These are phyloP conservation scores for Scomber japonicus DNA, from an alignment of 2,113 vertebrate genomes.

Conservation along the genomic window DNA sequence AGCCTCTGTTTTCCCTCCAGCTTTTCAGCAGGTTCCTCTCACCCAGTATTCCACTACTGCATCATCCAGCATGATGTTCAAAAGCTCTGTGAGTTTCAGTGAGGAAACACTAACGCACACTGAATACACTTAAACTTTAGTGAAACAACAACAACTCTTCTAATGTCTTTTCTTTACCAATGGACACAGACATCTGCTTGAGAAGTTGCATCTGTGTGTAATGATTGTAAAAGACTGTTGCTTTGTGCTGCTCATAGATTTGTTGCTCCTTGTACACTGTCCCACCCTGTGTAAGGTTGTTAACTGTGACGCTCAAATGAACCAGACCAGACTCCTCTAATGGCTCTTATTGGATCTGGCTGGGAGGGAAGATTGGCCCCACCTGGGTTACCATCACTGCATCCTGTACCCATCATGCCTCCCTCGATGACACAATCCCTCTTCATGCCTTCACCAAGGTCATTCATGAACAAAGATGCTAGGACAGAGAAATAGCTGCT, in stretches of 20 bases:
- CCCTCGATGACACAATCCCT: not conserved
- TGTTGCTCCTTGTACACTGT: conserved; percentile 46
- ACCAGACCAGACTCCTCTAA: conserved; percentile 70
- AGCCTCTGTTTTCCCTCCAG: conserved; percentile 75
- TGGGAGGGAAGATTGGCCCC: conserved; percentile 59
- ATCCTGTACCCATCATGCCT: conserved; percentile 41
- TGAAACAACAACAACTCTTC: not conserved
- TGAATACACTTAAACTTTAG: not conserved
- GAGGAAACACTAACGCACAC: not conserved
- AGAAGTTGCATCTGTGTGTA: not conserved
- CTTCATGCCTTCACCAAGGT: conserved; percentile 34
- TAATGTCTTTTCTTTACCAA: not conserved
- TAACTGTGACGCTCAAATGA: conserved; percentile 77
- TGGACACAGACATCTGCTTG: conserved; percentile 2
- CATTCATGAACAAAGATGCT: conserved; percentile 2
- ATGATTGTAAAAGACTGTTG: conserved; percentile 38
- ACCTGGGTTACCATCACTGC: conserved; percentile 57
- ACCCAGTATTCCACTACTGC: conserved; percentile 24
- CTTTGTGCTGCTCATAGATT: conserved; percentile 7
- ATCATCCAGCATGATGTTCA: conserved; percentile 11
- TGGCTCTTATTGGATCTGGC: conserved; percentile 72
- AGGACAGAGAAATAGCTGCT: not conserved
- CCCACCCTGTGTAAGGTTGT: conserved; percentile 63
- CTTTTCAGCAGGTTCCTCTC: conserved; percentile 75
- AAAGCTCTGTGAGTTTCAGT: conserved; percentile 3